phyloP scores from a whole-genome alignment of 2,113 vertebrate species.

The Irena cyanogastra region DNA sequence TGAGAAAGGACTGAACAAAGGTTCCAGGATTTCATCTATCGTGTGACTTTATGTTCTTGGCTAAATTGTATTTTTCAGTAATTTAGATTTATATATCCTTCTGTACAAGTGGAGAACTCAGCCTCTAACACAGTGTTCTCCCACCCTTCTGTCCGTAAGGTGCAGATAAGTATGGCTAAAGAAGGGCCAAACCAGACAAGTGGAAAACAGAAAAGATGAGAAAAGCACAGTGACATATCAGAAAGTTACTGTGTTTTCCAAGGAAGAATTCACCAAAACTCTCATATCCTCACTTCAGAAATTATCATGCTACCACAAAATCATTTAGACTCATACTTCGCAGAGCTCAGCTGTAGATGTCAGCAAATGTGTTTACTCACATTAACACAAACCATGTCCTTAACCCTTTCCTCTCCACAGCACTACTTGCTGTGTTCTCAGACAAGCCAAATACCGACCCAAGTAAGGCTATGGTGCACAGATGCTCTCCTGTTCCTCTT shows the following conservation, averaged over 20 bases:
- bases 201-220: neutral
- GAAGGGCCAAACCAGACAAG: neutral
- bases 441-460: neutral
- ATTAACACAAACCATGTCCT: neutral
- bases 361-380: neutral
- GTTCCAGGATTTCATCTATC: neutral
- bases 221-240: neutral
- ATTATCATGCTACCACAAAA: neutral
- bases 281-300: neutral
- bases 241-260: neutral
- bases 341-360: neutral
- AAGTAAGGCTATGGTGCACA: neutral
- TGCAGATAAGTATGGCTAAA: neutral
- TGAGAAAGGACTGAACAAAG: neutral
- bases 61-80: neutral
- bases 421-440: neutral
- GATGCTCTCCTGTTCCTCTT: neutral
- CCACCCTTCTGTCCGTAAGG: neutral
- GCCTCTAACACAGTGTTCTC: neutral
- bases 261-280: neutral
- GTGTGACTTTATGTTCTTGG: neutral
- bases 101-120: neutral
- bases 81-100: neutral
- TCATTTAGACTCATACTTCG: neutral
- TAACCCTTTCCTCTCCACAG: neutral